phyloP scores from a whole-genome alignment of 2,113 vertebrate genomes.

The Irena cyanogastra region DNA sequence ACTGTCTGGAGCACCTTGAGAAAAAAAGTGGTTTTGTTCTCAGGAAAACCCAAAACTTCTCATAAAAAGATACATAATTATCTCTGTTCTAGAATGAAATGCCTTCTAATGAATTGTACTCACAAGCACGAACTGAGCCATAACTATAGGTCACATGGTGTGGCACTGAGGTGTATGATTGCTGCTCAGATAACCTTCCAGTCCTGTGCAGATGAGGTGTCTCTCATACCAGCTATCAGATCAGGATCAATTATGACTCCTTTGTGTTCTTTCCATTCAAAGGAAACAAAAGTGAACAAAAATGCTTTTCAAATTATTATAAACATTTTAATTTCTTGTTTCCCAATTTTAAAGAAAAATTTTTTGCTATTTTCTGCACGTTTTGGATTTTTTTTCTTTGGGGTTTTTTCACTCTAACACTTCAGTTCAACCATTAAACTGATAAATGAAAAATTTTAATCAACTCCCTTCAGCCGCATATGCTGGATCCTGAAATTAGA shows the following conservation, averaged over 20 bases:
- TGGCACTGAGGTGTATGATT: not conserved
- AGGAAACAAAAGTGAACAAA: not conserved
- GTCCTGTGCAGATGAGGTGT: not conserved
- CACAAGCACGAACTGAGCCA: not conserved
- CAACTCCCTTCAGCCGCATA: not conserved
- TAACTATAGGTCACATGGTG: not conserved
- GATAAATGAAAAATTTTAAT: not conserved
- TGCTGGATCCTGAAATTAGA: not conserved
- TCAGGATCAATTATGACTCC: not conserved
- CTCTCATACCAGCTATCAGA: not conserved
- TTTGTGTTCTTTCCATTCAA: not conserved
- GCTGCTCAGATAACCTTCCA: not conserved
- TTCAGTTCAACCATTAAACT: not conserved
- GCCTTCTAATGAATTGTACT: not conserved
- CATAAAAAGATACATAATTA: not conserved
- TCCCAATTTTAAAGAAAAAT: not conserved
- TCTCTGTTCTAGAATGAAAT: not conserved
- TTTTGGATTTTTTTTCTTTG: not conserved
- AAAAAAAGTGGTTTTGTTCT: not conserved
- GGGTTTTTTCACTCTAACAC: not conserved
- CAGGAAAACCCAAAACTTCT: not conserved
- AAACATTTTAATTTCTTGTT: not conserved
- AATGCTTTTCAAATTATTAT: not conserved
- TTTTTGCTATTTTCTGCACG: not conserved
- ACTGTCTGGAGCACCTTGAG: not conserved